phyloP scores from a whole-genome alignment of 2,888 invertebrate genomes.

The Netelia inedita region DNA sequence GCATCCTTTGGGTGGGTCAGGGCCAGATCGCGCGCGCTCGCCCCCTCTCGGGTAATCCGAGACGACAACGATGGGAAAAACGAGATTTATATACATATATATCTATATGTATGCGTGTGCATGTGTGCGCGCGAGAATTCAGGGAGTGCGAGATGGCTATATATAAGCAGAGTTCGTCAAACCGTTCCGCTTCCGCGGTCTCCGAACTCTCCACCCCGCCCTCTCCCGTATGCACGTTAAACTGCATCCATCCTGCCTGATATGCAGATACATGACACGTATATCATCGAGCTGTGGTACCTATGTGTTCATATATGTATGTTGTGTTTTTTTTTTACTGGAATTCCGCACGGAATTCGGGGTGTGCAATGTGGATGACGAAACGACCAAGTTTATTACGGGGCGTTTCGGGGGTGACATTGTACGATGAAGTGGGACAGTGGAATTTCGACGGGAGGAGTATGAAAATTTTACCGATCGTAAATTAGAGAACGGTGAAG shows the following conservation, averaged over 20 bases:
- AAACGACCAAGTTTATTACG: too few species aligned
- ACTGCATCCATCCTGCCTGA: constrained; percentile 21
- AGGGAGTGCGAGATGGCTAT: constrained; percentile 5
- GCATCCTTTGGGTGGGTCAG: constrained; percentile 84
- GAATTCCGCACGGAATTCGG: not conserved
- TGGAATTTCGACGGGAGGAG: too few species aligned
- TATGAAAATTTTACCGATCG: too few species aligned
- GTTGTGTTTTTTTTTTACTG: constrained; percentile 36
- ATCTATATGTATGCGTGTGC: not conserved
- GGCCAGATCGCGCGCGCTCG: constrained; percentile 72
- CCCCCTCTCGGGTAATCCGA: constrained; percentile 33
- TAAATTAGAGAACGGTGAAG: too few species aligned
- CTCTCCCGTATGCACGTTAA: constrained; percentile 21
- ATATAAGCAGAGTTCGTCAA: constrained; percentile 76
- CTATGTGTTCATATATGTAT: not conserved
- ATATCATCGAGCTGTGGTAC: too few species aligned
- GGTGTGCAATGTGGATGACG: too few species aligned
- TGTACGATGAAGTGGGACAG: too few species aligned
- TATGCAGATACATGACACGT: not conserved
- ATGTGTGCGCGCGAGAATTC: too few species aligned
- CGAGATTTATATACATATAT: not conserved
- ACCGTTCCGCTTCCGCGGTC: constrained; percentile 73
- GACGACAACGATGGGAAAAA: constrained; percentile 9
- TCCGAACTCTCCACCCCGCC: constrained; percentile 74
- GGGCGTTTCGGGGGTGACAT: too few species aligned